Percentiles rank a stretch among this genome's conserved stretches.
phyloP scores from a whole-genome alignment of 2,888 invertebrate species.

The Catocala nupta region DNA sequence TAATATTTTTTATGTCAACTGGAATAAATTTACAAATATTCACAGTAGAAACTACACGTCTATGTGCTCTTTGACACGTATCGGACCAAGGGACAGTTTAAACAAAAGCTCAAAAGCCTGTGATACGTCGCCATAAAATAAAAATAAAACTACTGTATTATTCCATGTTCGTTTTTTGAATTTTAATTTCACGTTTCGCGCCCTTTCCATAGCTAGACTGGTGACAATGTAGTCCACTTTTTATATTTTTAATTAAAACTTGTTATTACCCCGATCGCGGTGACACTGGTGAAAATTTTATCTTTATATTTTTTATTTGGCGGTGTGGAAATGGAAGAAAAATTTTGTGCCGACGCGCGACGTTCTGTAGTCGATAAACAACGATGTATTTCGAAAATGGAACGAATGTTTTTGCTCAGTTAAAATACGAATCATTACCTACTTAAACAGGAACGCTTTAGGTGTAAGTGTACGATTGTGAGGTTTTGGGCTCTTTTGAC shows the following conservation, averaged over 20 bases:
- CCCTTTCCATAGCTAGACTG: slow-evolving; percentile 6
- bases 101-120: background rate
- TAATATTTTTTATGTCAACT: no score
- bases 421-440: no score
- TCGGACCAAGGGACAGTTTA: background rate
- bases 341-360: background rate
- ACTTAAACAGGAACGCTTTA: no score
- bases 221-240: slow-evolving; percentile 13
- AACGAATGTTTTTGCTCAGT: no score
- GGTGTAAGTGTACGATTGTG: no score
- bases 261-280: slow-evolving; percentile 16
- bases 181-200: slow-evolving; percentile 12
- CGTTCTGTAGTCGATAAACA: background rate
- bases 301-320: slow-evolving; percentile 9
- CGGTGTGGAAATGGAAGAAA: background rate
- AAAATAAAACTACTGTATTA: slow-evolving; percentile 1
- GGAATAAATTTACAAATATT: no score
- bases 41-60: background rate
- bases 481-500: no score
- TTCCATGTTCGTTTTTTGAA: slow-evolving; percentile 16
- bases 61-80: background rate
- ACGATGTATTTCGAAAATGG: background rate
- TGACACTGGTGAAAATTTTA: slow-evolving; percentile 8
- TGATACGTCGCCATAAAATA: background rate
- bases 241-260: slow-evolving; percentile 22